phyloP scores from a whole-genome alignment of 1,140 invertebrate genomes.

The Neomicropteryx cornuta region DNA sequence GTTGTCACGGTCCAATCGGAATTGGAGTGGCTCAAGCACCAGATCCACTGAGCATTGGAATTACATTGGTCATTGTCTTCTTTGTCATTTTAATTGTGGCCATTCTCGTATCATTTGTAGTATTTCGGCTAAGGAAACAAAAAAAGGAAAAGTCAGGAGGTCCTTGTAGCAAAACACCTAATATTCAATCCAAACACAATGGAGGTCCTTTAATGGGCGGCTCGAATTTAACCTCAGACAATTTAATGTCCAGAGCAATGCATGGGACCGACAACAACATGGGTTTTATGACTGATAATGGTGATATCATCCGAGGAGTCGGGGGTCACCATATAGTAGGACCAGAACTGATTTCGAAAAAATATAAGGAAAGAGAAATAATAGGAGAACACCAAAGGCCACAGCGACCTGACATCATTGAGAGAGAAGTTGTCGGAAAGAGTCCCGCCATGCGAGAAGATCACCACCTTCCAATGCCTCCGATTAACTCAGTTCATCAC shows the following conservation, averaged over 20 bases:
- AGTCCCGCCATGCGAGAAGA: constrained; percentile 64
- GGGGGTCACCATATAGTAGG: constrained; percentile 57
- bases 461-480: constrained; percentile 61
- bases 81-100: constrained; percentile 82
- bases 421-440: constrained; percentile 74
- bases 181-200: constrained; percentile 53
- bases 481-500: constrained; percentile 49
- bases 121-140: constrained; percentile 75
- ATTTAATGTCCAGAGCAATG: constrained; percentile 41
- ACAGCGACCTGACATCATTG: constrained; percentile 86
- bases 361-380: constrained; percentile 77
- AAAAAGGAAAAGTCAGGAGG: constrained; percentile 67
- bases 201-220: constrained; percentile 43
- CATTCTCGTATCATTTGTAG: constrained; percentile 79
- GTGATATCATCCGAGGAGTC: constrained; percentile 54
- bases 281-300: constrained; percentile 52
- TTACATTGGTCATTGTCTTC: constrained; percentile 88
- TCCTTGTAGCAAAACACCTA: constrained; percentile 40
- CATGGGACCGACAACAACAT: constrained; percentile 45
- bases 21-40: constrained; percentile 63
- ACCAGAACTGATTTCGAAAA: constrained; percentile 72
- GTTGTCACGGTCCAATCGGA: constrained; percentile 59
- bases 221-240: constrained; percentile 39
- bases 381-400: constrained; percentile 55
- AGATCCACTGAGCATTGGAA: constrained; percentile 80